phyloP scores from a whole-genome alignment of 2,888 invertebrate genomes.

The Apantesis nais region DNA sequence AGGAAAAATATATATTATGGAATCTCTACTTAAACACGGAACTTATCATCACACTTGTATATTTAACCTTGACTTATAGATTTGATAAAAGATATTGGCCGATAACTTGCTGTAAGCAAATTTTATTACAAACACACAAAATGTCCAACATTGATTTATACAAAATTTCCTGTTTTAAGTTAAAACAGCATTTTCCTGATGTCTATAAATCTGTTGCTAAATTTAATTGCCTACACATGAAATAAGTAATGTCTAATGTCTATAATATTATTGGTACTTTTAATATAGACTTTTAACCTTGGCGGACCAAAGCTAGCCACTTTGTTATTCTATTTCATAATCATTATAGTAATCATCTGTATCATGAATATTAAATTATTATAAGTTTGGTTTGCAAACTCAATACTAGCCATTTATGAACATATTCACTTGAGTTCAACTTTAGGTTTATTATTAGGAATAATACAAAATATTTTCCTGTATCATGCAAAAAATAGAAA shows the following conservation, averaged over 20 bases:
- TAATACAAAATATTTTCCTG: slow-evolving; percentile 19
- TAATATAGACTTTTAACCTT: slow-evolving; percentile 26
- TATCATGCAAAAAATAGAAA: slow-evolving; percentile 15
- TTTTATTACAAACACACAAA: not conserved
- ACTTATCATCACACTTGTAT: not conserved
- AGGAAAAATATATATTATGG: not conserved
- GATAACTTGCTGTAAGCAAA: not conserved
- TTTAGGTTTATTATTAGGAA: not conserved
- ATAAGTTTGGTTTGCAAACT: slow-evolving; percentile 1
- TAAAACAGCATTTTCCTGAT: not conserved
- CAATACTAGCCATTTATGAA: slow-evolving; percentile 9
- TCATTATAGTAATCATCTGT: slow-evolving; percentile 14
- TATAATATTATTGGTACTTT: slow-evolving; percentile 13
- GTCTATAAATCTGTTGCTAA: not conserved
- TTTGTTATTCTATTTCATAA: slow-evolving; percentile 22
- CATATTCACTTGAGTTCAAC: not conserved
- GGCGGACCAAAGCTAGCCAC: slow-evolving; percentile 16
- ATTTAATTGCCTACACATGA: not conserved
- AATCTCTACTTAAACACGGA: not conserved
- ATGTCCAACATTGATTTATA: not conserved
- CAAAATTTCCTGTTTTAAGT: not conserved
- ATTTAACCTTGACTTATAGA: not conserved
- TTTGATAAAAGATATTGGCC: not conserved
- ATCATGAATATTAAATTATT: slow-evolving; percentile 6
- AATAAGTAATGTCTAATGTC: not conserved